phyloP scores from a whole-genome alignment of 2,113 vertebrate species.

The Motacilla alba region DNA sequence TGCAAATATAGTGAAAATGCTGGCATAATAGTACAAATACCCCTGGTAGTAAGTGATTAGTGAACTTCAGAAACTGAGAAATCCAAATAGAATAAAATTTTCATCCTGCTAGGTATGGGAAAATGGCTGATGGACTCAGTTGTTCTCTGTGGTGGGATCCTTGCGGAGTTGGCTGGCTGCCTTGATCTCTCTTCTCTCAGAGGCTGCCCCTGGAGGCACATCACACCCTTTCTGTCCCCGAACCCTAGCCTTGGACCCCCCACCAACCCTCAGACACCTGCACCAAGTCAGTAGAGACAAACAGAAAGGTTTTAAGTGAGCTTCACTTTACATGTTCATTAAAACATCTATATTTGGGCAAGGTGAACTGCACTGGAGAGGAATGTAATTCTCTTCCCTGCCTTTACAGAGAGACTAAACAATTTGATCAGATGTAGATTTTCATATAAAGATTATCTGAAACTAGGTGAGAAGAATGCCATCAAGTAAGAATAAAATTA shows the following conservation, averaged over 20 bases:
- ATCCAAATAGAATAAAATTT: neutral
- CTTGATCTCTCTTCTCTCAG: neutral
- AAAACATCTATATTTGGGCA: neutral
- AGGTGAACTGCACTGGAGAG: neutral
- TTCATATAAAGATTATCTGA: neutral
- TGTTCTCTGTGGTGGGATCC: neutral
- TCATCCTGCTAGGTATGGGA: neutral
- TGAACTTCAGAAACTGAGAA: neutral
- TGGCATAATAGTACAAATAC: neutral
- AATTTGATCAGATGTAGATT: neutral
- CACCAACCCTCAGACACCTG: neutral
- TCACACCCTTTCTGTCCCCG: rapidly evolving
- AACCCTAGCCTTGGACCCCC: rapidly evolving
- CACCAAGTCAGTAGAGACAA: neutral
- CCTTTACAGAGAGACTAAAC: neutral
- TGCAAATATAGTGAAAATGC: neutral
- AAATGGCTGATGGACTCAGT: neutral
- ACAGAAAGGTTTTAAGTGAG: neutral
- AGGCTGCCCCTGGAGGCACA: neutral
- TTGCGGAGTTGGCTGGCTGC: neutral
- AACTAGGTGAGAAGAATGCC: neutral
- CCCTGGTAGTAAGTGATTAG: neutral
- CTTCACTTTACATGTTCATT: neutral
- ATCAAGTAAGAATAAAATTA: rapidly evolving
- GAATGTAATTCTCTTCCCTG: neutral